Evolutionary conservation across 2,113 vertebrate species (phyloP), one percentile per base, ranked within the genome.

Genomic region (Helogale parvula): DNA sequence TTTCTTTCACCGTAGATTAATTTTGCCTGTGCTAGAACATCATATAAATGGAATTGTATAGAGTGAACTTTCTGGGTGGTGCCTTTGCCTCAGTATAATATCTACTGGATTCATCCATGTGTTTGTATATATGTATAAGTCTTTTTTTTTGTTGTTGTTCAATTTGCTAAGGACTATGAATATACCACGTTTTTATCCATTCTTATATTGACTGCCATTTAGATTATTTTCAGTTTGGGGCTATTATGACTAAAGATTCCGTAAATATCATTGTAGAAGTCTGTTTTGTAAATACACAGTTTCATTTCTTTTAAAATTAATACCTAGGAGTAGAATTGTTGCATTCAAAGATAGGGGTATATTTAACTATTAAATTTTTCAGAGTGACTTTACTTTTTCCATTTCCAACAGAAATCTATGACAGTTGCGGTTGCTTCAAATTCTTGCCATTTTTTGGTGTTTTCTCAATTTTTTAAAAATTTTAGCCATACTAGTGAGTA

Each of bases 261-360:
- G 1, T 90, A 82, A 87, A 81, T 47, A 87, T 76, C 82, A 21
- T 88, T 65, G 2, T 50, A 38, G 4, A 80, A 72, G 14, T 72
- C 17, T 72, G 3, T 82, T 77, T 82, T 92, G 27, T 82, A n/a
- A 27, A 82, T 60, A 65, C 45, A 66, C 21, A 27, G 57, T 38
- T 41, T 94, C n/a, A 63, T 82, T 87, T 92, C 66, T 92, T 77
- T 81, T 87, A 84, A 10, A 74, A 74, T 95, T 81, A 54, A 77
- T 68, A 87, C 19, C 33, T 92, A 63, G 50, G 33, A 80, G 11
- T 68, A 94, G 74, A 88, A 82, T 60, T 94, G 65, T 25, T 47
- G 8, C 80, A n/a, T 72, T 88, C 33, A 50, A 81, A 45, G 7
- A 47, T 92, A 80, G 29, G 12, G 76, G 54, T 88, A 27, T 88